Conservation (phyloP, 2,797 vertebrate species). For the Sebastiscus albofasciatus region DNA sequence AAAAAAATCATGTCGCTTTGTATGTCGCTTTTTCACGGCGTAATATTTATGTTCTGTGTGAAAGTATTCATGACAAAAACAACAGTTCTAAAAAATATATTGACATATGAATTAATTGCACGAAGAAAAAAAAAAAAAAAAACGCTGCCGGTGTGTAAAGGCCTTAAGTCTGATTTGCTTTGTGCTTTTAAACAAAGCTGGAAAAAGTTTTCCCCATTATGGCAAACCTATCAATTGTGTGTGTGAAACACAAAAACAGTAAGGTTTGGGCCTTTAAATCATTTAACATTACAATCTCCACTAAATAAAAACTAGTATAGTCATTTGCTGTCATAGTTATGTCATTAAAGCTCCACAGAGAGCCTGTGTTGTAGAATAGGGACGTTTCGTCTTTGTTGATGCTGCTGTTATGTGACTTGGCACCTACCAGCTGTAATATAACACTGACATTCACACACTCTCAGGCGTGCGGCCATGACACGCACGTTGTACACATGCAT, state of each 20-base stretch:
- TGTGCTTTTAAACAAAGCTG: background rate
- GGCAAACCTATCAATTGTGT: background rate
- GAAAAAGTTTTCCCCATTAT: background rate
- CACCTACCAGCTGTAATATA: constrained; percentile 25
- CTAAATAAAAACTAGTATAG: background rate
- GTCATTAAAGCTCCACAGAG: background rate
- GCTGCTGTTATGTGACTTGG: constrained; percentile 28
- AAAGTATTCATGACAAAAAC: too few relatives aligned
- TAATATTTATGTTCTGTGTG: too few relatives aligned
- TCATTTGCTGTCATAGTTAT: background rate
- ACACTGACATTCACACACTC: constrained; percentile 32
- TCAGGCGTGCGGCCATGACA: background rate
- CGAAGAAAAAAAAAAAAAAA: too few relatives aligned
- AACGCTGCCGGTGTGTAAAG: too few relatives aligned
- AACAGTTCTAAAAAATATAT: background rate
- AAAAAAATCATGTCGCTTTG: too few relatives aligned
- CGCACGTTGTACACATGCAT: background rate
- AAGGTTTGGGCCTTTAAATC: background rate
- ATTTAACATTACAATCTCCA: background rate
- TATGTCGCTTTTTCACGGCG: too few relatives aligned
- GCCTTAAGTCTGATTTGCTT: background rate
- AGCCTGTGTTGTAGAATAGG: background rate
- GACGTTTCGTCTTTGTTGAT: constrained; percentile 12
- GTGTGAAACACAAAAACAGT: too few relatives aligned
- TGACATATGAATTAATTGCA: too few relatives aligned